Evolutionary conservation across 2,113 vertebrate species (phyloP).

Genomic region (Salvelinus namaycush): DNA sequence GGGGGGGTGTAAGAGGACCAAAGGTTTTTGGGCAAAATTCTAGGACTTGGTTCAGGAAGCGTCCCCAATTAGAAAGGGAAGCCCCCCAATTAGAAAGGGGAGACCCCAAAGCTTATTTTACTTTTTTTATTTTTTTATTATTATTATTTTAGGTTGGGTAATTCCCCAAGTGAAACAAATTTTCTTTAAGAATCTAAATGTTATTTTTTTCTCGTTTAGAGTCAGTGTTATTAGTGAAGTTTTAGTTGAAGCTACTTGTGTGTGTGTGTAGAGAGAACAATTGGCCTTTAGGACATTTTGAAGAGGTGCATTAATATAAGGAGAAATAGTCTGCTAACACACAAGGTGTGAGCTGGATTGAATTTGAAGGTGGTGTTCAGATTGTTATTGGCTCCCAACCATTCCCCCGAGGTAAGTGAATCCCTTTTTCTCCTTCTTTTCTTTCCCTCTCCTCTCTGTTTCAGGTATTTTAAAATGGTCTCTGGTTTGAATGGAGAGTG

Average conservation of each 20-base stretch:
- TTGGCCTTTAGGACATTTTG: background rate
- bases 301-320: background rate
- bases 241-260: background rate
- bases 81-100: constrained; percentile 55
- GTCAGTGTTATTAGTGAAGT: background rate
- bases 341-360: background rate
- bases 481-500: too few relatives aligned
- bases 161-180: constrained; percentile 8
- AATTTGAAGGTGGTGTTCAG: background rate
- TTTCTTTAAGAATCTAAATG: constrained; percentile 1
- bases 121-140: constrained; percentile 26
- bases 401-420: constrained; percentile 59
- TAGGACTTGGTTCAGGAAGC: constrained; percentile 53
- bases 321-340: background rate
- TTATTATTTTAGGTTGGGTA: constrained; percentile 22
- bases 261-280: background rate
- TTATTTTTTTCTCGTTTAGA: background rate
- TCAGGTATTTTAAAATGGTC: background rate
- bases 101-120: constrained; percentile 43
- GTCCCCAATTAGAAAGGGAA: constrained; percentile 55
- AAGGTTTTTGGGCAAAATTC: constrained; percentile 62
- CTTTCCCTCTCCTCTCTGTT: constrained; percentile 4
- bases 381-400: background rate
- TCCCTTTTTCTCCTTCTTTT: constrained; percentile 38
- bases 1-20: constrained; percentile 50